Evolutionary conservation across 2,797 vertebrate genomes (phyloP).

Genomic region (Graptemys geographica): DNA sequence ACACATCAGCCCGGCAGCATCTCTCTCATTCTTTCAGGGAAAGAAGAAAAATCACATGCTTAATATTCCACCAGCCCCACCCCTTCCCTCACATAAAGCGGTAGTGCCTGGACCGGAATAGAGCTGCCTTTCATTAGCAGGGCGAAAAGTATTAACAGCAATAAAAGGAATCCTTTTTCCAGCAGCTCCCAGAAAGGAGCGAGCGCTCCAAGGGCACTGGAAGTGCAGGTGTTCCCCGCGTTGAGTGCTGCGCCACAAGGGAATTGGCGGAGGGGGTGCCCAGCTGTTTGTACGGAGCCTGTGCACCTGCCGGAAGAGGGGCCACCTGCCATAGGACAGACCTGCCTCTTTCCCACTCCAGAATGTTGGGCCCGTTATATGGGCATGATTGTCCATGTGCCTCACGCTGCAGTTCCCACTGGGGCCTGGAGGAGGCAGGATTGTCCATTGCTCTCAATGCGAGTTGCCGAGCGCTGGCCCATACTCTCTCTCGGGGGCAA

Average conservation of each 20-base stretch:
- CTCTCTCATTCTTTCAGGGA: background rate
- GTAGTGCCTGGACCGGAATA: background rate
- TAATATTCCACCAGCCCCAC: slow-evolving; percentile 3
- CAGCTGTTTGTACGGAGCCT: background rate
- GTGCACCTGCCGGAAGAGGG: background rate
- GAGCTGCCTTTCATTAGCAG: slow-evolving; percentile 24
- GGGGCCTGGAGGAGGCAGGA: background rate
- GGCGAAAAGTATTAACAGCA: background rate
- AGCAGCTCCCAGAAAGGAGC: background rate
- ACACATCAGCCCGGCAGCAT: slow-evolving; percentile 56
- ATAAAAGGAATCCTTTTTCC: background rate
- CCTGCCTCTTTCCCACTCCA: background rate
- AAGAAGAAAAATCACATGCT: slow-evolving; percentile 14
- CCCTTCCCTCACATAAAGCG: background rate
- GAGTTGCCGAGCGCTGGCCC: background rate
- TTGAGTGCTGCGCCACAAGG: too few species aligned
- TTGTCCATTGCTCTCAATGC: too few species aligned
- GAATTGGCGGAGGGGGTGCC: background rate
- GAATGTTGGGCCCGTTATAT: background rate
- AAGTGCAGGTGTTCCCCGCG: background rate
- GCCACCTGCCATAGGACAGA: background rate
- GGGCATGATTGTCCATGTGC: background rate
- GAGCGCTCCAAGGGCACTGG: background rate
- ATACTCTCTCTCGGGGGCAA: background rate
- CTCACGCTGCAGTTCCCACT: background rate